phyloP scores from a whole-genome alignment of 1,140 invertebrate species.

The Drosophila takahashii region DNA sequence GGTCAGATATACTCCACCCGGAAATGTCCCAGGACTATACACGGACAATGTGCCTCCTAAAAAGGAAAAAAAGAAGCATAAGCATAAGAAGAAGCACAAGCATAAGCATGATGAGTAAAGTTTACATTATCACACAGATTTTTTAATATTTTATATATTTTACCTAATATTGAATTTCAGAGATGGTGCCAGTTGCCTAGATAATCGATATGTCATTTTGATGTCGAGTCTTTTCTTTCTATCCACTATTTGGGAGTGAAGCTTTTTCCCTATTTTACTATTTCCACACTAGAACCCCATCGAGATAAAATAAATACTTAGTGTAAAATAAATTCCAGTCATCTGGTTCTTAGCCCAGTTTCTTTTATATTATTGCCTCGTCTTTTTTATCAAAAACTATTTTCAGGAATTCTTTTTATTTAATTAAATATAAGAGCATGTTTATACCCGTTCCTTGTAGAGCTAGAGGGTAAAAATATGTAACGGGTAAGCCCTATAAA shows the following conservation, averaged over 20 bases:
- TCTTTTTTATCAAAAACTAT: not conserved
- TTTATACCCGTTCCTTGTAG: not conserved
- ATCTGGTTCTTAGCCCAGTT: not conserved
- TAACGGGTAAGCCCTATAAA: too few species aligned
- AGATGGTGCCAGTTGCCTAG: not conserved
- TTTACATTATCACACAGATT: not conserved
- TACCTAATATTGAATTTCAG: not conserved
- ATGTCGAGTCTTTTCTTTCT: not conserved
- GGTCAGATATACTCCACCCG: constrained; percentile 10
- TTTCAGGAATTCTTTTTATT: not conserved
- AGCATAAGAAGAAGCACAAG: not conserved
- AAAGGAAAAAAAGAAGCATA: not conserved
- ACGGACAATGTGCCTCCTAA: constrained; percentile 1
- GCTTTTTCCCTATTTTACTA: not conserved
- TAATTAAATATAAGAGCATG: not conserved
- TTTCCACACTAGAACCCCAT: not conserved
- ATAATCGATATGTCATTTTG: not conserved
- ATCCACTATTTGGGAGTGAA: not conserved
- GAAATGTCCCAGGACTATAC: not conserved
- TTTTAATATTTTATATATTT: not conserved
- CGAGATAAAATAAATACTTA: not conserved
- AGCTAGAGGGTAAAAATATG: too few species aligned
- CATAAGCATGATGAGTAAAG: not conserved
- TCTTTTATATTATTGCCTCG: not conserved
- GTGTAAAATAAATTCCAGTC: not conserved